Conservation (phyloP, 2,797 vertebrate species). For the Thaleichthys pacificus region DNA sequence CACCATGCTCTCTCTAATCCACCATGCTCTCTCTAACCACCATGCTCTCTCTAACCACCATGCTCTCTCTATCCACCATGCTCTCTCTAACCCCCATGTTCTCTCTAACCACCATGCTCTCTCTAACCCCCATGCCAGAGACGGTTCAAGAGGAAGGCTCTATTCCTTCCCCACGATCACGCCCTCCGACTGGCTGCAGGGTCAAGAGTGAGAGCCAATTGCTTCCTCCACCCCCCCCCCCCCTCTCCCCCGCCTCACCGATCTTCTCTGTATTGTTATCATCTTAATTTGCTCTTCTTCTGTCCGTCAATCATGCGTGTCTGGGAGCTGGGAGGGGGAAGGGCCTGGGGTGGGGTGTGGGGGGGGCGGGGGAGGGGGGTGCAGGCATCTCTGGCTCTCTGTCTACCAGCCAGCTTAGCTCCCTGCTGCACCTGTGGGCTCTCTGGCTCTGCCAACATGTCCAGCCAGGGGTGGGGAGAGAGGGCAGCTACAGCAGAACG, state of each 20-base stretch:
- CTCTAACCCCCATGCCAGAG: not conserved
- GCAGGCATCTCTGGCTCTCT: slow-evolving; percentile 43
- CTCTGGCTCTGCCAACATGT: no score
- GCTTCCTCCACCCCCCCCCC: not conserved
- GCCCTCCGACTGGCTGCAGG: not conserved
- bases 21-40: no score
- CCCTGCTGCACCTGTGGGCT: slow-evolving; percentile 35
- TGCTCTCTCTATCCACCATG: no score
- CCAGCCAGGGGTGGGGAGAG: no score
- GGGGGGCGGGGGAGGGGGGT: slow-evolving; percentile 30
- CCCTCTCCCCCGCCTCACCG: not conserved
- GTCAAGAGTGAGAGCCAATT: slow-evolving; percentile 16
- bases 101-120: no score
- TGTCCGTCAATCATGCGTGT: slow-evolving; percentile 62
- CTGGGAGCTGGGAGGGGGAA: not conserved
- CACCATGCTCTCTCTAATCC: no score
- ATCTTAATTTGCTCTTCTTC: slow-evolving; percentile 64
- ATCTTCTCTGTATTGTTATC: slow-evolving; percentile 34
- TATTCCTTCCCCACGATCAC: slow-evolving; percentile 2
- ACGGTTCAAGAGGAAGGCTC: slow-evolving; percentile 13
- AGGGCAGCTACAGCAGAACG: no score
- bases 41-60: no score
- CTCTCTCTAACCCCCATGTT: no score
- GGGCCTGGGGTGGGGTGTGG: not conserved
- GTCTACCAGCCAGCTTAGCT: slow-evolving; percentile 53